Evolutionary conservation across 2,113 vertebrate species (phyloP), one percentile per base, ranked within the genome.

Genomic region (Corythornis vintsioides): DNA sequence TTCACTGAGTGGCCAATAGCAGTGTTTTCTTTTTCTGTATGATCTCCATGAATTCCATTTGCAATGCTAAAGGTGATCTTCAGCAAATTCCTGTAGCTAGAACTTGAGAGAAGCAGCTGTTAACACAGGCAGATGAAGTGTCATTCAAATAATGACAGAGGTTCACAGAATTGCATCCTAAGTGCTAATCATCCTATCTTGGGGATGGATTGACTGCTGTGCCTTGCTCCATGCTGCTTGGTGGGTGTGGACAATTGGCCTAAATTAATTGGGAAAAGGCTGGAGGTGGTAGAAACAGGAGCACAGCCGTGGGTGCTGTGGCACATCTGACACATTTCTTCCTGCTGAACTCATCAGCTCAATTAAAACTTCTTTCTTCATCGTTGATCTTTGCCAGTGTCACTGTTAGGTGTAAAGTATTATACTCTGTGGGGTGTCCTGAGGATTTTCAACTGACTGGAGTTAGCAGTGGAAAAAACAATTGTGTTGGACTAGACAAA

Each of bases 21-120:
- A 61, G 22, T 88, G 55, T 89, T 95, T 95, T 89, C 74, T 89
- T 8, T 96, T 92, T 64, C 57, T 91, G 31, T 66, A 31, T 66
- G 53, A 75, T 86, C 29, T 88, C 80, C 88, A 35, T 95, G 83
- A 95, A 96, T 97, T 95, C 78, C 25, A 26, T 57, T 56, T 72
- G 60, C 84, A 92, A 89, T 81, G 59, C 95, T 95, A 90, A 90
- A 83, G 53, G 77, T 93, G 55, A 91, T 95, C 83, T 95, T 90
- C 73, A 96, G 85, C 52, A 93, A 92, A 97, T 87, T 83, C 57
- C 4, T 16, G 29, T 71, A 60, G 92, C 72, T 94, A 94, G 47
- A 82, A 77, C 55, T n/a, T 93, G 80, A 95, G 93, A 81, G 59
- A 87, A 96, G 38, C 86, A 93, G 61, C 72, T 92, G 83, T 81